Evolutionary conservation across 1,140 invertebrate species (phyloP), one percentile per base, ranked within the genome.

Genomic region (Pachypeltis micranthus): DNA sequence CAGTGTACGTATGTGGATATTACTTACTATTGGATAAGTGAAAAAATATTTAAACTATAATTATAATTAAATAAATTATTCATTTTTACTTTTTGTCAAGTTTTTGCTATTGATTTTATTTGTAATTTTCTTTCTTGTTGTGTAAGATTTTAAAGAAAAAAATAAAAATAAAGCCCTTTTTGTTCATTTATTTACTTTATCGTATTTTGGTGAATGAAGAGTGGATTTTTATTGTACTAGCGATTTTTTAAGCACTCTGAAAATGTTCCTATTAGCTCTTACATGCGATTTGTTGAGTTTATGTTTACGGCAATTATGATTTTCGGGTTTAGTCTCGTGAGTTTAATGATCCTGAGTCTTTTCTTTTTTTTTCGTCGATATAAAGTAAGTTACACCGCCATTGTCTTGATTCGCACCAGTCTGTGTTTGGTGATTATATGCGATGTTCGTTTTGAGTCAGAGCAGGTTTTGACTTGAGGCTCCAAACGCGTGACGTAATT

Each of bases 1-100:
- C 67, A 63, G 63, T 69, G 67, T 69, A 67, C 67, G 65, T 66
- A 67, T 66, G 62, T 69, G 66, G 65, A 67, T 67, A 66, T 62
- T 63, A 66, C 59, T 64, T 63, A 65, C 19, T 62, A 62, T 62
- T 57, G 44, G 19, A 25, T 59, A 59, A 59, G 57, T 51, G 29
- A 58, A 58, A 54, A 64, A 64, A 29, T 64, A 64, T 64, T 60
- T 64, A 59, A 64, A 64, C 63, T 64, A 64, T 59, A 63, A 28
- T 54, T 63, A 63, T 55, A 63, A 59, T 61, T 61, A 61, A 44
- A 61, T 61, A 61, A 66, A 64, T 66, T 61, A 64, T 29, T 67
- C 60, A 44, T 66, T 63, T 67, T 66, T 63, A 64, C 62, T n/a
- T n/a, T n/a, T n/a, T n/a, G n/a, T n/a, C n/a, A n/a, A n/a, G 47